Percentiles rank a stretch among this genome's conserved stretches.
phyloP scores from a whole-genome alignment of 2,797 vertebrate genomes.

The Myotis vivesi region DNA sequence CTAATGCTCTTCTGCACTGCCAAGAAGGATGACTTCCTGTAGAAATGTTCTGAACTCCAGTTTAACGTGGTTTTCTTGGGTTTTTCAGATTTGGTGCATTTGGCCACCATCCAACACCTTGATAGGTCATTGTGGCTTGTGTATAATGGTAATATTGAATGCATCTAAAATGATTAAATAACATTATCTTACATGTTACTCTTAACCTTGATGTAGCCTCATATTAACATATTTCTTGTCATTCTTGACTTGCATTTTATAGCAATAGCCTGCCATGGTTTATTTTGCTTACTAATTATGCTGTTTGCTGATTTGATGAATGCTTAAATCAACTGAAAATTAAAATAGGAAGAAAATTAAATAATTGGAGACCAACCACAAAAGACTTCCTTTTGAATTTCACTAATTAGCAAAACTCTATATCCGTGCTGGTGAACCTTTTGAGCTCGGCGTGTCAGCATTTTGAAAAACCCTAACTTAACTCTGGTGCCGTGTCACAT shows the following conservation, averaged over 20 bases:
- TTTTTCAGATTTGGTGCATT: slow-evolving; percentile 10
- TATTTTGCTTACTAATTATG: slow-evolving; percentile 53
- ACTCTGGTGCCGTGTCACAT: no score
- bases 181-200: neutral
- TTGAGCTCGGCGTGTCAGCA: no score
- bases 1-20: neutral
- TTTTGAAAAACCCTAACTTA: no score
- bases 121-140: neutral
- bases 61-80: neutral
- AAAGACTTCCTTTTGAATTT: slow-evolving; percentile 16
- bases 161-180: slow-evolving; percentile 28
- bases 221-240: neutral
- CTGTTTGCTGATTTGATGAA: slow-evolving; percentile 24
- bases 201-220: neutral
- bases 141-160: slow-evolving; percentile 11
- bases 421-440: neutral
- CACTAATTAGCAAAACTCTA: slow-evolving; percentile 5
- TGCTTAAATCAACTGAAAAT: neutral
- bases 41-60: neutral
- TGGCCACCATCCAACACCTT: neutral
- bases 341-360: slow-evolving; percentile 38
- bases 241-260: neutral
- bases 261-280: neutral
- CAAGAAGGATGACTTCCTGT: neutral
- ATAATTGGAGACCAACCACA: neutral